These are phyloP conservation scores for Pelodiscus sinensis DNA, from an alignment of 2,113 vertebrate species.

Conservation along the genomic window DNA sequence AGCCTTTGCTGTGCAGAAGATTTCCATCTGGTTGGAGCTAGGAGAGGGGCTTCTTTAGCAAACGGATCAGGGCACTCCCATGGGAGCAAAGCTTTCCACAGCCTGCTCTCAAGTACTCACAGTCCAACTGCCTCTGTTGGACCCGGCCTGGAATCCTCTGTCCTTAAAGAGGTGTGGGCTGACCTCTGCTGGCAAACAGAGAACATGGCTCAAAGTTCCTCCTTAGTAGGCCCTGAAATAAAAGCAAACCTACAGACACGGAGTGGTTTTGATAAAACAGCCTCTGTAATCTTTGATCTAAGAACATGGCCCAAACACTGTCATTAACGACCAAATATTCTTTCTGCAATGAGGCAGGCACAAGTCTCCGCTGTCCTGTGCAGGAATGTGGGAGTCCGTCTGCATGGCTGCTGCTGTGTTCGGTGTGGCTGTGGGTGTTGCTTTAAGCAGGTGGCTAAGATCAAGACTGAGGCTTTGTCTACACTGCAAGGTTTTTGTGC, in stretches of 20 bases:
- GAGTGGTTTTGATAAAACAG: not conserved
- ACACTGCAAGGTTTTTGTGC: too few relatives aligned
- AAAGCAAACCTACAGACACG: accelerated
- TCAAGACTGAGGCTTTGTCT: not conserved
- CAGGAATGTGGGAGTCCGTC: accelerated
- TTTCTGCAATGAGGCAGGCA: not conserved
- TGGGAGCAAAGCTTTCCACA: too few relatives aligned
- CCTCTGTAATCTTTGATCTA: not conserved
- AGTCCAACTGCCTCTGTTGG: too few relatives aligned
- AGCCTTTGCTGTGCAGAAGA: accelerated
- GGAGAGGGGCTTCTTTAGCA: not conserved
- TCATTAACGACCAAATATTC: not conserved
- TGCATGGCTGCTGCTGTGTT: not conserved
- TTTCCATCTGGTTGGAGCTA: accelerated
- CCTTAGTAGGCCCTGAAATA: not conserved
- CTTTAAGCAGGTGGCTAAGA: not conserved
- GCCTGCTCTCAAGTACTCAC: not conserved
- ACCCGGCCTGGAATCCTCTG: accelerated
- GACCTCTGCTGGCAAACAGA: slow-evolving; percentile 43
- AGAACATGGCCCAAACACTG: accelerated
- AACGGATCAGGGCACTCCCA: accelerated
- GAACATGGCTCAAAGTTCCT: accelerated
- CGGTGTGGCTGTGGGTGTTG: not conserved
- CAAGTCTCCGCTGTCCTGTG: accelerated
- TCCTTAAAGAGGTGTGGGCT: slow-evolving; percentile 2